These are phyloP conservation scores for Ispidina lecontei DNA, from an alignment of 2,797 vertebrate genomes.

Conservation along the genomic window DNA sequence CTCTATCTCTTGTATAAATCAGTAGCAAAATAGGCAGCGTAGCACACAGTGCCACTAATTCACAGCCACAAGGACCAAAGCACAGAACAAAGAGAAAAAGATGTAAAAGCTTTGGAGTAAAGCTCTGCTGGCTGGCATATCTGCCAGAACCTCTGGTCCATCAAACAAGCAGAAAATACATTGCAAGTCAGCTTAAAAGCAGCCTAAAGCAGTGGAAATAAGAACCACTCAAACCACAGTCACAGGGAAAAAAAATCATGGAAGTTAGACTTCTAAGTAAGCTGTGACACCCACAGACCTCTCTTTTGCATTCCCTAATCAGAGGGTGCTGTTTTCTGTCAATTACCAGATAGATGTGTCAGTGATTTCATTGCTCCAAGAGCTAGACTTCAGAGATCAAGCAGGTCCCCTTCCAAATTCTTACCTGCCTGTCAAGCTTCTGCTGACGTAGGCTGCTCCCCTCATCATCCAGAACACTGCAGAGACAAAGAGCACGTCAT, in stretches of 20 bases:
- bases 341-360: not conserved
- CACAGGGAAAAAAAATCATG: not conserved
- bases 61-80: not conserved
- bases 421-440: slow-evolving; percentile 98
- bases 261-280: not conserved
- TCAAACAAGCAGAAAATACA: not conserved
- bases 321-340: not conserved
- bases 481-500: slow-evolving; percentile 26
- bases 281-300: not conserved
- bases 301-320: not conserved
- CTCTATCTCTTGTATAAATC: not conserved
- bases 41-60: not conserved
- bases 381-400: not conserved
- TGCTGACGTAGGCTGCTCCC: slow-evolving; percentile 95
- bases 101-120: not conserved
- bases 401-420: slow-evolving; percentile 13
- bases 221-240: not conserved
- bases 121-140: not conserved
- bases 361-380: not conserved
- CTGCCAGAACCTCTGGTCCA: not conserved
- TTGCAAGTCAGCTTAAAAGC: not conserved
- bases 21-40: not conserved
- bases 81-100: not conserved
- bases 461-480: slow-evolving; percentile 97
- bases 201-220: not conserved